These are phyloP conservation scores for Protobothrops mucrosquamatus DNA, from an alignment of 2,113 vertebrate species.

Conservation along the genomic window DNA sequence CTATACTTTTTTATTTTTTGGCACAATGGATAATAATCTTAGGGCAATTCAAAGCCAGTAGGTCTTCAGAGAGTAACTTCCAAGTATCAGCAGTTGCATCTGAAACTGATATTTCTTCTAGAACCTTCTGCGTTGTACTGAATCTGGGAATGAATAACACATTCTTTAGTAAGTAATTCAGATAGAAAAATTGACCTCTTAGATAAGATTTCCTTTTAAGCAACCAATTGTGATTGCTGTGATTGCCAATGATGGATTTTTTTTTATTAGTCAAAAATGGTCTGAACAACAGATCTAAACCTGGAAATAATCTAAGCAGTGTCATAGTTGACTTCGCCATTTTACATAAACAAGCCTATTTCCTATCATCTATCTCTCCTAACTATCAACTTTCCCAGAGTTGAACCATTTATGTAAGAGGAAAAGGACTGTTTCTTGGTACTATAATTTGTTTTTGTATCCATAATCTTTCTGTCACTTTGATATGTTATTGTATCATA, in stretches of 20 bases:
- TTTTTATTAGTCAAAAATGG: not conserved
- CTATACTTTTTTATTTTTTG: not conserved
- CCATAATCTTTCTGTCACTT: not conserved
- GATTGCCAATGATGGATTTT: not conserved
- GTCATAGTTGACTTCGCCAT: not conserved
- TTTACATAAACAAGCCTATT: not conserved
- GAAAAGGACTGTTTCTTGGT: not conserved
- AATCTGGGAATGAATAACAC: not conserved
- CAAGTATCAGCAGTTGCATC: not conserved
- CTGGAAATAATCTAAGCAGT: not conserved
- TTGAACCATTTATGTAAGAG: not conserved
- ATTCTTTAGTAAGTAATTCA: not conserved
- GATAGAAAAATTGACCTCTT: not conserved
- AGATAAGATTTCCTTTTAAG: not conserved
- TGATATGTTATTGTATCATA: not conserved
- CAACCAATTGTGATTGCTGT: not conserved
- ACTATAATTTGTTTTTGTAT: not conserved
- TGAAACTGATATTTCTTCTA: slow-evolving; percentile 4
- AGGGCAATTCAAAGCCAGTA: not conserved
- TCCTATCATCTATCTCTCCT: not conserved
- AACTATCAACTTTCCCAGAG: not conserved
- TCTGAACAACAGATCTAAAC: not conserved
- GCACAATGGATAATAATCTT: not conserved
- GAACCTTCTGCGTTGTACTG: slow-evolving; percentile 3
- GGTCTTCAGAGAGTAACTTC: slow-evolving; percentile 17